Percentiles rank a stretch among this genome's conserved stretches.
Evolutionary conservation across 2,113 vertebrate species (phyloP).

Genomic region (Lamprologus callipterus): DNA sequence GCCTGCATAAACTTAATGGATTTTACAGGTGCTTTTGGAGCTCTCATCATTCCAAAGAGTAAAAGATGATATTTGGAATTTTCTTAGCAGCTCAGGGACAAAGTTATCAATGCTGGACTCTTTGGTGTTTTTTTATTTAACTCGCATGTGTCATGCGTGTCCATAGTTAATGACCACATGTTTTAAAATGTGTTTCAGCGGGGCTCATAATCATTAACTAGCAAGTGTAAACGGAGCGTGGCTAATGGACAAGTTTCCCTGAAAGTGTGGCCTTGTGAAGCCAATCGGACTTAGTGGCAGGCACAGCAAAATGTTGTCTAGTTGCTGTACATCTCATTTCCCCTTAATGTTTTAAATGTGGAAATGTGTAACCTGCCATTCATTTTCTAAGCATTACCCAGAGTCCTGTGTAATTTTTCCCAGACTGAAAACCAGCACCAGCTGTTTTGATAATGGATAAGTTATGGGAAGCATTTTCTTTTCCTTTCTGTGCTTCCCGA

Average conservation of each 20-base stretch:
- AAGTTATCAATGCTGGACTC: neutral
- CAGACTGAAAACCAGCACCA: neutral
- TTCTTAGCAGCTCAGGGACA: neutral
- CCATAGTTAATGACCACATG: neutral
- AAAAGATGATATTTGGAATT: neutral
- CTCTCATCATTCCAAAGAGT: neutral
- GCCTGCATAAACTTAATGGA: neutral
- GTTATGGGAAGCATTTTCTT: neutral
- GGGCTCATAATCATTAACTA: slow-evolving; percentile 6
- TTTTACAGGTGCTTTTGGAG: neutral
- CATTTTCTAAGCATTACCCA: neutral
- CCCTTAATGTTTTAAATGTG: neutral
- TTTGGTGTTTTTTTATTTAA: neutral
- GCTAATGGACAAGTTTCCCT: slow-evolving; percentile 3
- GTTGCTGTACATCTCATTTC: neutral
- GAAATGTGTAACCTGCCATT: neutral
- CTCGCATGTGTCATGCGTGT: neutral
- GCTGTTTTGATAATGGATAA: neutral
- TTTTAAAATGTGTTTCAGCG: neutral
- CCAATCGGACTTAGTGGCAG: neutral
- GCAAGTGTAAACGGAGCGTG: neutral
- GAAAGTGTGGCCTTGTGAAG: neutral
- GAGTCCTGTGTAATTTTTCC: neutral
- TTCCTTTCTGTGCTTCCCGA: neutral
- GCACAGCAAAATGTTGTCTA: neutral